Evolutionary conservation across 2,113 vertebrate species (phyloP).

Genomic region (Montifringilla adamsi): DNA sequence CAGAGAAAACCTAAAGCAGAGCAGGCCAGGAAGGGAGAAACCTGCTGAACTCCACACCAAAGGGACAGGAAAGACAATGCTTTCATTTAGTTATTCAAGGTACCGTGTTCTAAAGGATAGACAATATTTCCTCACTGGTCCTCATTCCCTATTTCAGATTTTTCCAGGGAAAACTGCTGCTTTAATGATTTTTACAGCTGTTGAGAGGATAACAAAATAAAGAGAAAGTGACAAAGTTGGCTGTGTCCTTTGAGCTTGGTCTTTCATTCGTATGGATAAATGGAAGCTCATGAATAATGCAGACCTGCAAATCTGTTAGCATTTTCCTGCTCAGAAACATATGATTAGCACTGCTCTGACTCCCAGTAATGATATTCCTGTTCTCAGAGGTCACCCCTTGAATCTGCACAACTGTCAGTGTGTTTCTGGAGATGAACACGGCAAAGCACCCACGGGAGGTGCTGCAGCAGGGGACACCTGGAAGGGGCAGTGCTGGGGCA

Average conservation of each 20-base stretch:
- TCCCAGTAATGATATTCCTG: conserved; percentile 21
- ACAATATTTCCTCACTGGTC: neutral
- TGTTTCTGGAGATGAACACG: neutral
- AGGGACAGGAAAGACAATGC: neutral
- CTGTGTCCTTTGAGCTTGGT: neutral
- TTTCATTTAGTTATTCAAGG: neutral
- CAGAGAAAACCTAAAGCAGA: rapidly evolving
- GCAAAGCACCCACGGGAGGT: rapidly evolving
- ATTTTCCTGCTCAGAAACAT: conserved; percentile 55
- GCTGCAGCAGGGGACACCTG: neutral
- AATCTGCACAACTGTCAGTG: neutral
- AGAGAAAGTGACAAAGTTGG: conserved; percentile 31
- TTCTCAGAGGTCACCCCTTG: conserved; percentile 51
- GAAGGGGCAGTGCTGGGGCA: neutral
- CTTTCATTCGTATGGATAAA: conserved; percentile 58
- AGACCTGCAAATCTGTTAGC: conserved; percentile 41
- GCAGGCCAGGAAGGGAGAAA: neutral
- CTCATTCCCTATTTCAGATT: neutral
- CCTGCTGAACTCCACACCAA: neutral
- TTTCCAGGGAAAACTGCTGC: conserved; percentile 11
- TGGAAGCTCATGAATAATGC: conserved; percentile 62
- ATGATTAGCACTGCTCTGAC: conserved; percentile 44
- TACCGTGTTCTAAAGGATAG: neutral
- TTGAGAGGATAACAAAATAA: neutral
- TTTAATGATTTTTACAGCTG: conserved; percentile 52